Conservation (phyloP, 2,797 vertebrate genomes). For the Potorous gilbertii region DNA sequence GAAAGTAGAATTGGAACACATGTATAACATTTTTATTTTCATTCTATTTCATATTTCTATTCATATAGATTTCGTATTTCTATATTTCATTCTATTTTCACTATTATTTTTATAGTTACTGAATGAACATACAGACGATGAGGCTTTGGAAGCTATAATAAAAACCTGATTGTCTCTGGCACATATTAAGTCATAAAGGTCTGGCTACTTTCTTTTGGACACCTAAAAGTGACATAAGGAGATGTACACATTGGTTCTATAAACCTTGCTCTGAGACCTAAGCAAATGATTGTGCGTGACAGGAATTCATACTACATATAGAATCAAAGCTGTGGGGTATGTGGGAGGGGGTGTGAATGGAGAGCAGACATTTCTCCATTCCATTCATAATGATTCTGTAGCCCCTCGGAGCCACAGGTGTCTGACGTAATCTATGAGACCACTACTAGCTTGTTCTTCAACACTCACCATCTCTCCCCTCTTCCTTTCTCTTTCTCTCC, state of each 20-base stretch:
- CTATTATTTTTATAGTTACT: not conserved
- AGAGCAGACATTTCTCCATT: not conserved
- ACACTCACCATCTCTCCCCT: not conserved
- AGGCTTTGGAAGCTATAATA: not conserved
- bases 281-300: not conserved
- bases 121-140: not conserved
- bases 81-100: not conserved
- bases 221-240: not conserved
- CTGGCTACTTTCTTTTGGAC: not conserved
- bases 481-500: not conserved
- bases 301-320: not conserved
- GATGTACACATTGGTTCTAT: not conserved
- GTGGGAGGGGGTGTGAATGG: too few species aligned
- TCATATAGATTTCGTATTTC: too few species aligned
- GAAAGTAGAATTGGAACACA: conserved; percentile 37
- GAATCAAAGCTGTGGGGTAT: too few species aligned
- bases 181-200: not conserved
- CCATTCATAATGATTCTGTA: not conserved
- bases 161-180: not conserved
- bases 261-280: not conserved
- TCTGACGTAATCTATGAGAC: not conserved
- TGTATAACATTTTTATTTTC: not conserved
- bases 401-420: too few species aligned
- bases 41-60: not conserved
- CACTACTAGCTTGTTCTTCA: not conserved